A percentile compares a stretch with the other conserved stretches of the same genome.
Conservation (phyloP, 2,888 invertebrate species). For the Bembecia ichneumoniformis region DNA sequence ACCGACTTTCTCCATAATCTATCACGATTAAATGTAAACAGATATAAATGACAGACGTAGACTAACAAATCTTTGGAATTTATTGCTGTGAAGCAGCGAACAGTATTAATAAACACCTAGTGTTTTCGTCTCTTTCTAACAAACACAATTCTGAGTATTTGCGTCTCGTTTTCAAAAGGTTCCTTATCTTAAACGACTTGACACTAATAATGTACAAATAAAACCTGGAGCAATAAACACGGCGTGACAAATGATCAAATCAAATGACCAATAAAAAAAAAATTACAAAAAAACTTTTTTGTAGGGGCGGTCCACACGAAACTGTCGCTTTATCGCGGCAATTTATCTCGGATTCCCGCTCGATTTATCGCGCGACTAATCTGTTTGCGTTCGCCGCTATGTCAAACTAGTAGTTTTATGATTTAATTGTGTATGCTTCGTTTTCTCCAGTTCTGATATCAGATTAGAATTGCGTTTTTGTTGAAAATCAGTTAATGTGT, state of each 20-base stretch:
- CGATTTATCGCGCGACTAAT: conserved; percentile 41
- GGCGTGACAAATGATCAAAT: conserved; percentile 1
- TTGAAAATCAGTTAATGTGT: not conserved
- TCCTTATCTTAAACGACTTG: not conserved
- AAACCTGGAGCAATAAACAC: conserved; percentile 3
- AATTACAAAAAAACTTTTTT: conserved; percentile 7
- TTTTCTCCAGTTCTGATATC: not conserved
- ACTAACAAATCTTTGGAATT: not conserved
- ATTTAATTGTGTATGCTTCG: conserved; percentile 33
- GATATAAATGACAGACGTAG: not conserved
- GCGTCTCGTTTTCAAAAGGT: not conserved
- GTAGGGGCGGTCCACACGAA: conserved; percentile 20
- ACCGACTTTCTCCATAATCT: conserved; percentile 28
- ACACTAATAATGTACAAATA: not conserved
- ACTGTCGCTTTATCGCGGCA: conserved; percentile 34
- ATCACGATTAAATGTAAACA: conserved; percentile 4
- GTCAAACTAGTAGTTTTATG: conserved; percentile 26
- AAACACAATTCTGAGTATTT: not conserved
- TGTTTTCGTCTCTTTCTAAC: not conserved
- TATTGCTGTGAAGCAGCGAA: not conserved
- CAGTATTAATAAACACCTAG: not conserved
- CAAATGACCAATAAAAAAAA: conserved; percentile 17
- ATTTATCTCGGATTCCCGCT: conserved; percentile 38
- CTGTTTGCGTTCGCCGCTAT: conserved; percentile 26
- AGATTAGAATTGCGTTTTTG: not conserved